Base-by-base conservation (phyloP, 2,888 invertebrate genomes). In the Romanomermis culicivorax region DNA sequence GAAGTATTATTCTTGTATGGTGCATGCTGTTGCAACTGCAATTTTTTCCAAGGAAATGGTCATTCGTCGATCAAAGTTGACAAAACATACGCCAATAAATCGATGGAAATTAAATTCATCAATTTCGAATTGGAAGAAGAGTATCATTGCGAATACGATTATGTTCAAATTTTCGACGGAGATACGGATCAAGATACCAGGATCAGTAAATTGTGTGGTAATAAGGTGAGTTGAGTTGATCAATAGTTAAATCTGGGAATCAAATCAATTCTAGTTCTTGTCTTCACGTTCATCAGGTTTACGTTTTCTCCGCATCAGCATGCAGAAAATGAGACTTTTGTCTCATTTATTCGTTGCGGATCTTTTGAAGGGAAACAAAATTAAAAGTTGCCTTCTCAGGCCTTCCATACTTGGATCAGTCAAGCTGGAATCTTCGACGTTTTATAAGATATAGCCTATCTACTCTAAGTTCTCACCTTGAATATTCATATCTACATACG, bases 121-220 rank as follows among this genome's bases (percentile, higher is more conserved):
- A 82, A 84, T 0, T 88, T 88, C 67, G 82, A 85, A 65, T 70
- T 89, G 59, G 95, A 95, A 71, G 83, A 84, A 52, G 85, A 85
- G 54, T 89, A 89, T 67, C 84, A 85, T 64, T 95, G 95, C 68
- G 81, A 82, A 43, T 95, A 91, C 67, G 95, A 95, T 69, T 87
- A 79, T 66, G 85, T 95, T 0, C 87, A 91, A 70, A 81, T 95
- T 17, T 86, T 82, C 68, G 86, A 86, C 29, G 91, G 89, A 0
- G 75, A 83, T 65, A 86, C 87, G 64, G 80, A 81, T 36, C 81
- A 82, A 17, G 83, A 83, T 1, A 77, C 78, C 2, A 79, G 80
- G 57, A 82, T 85, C 62, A 88, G 87, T 24, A 79, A 81, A 64
- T 85, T 80, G 68, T 93, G 93, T 69, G 89, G 91, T 51, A 83